A percentile compares a stretch with the other conserved stretches of the same genome.
Evolutionary conservation across 2,113 vertebrate genomes (phyloP).

Genomic region (Chaetops frenatus): DNA sequence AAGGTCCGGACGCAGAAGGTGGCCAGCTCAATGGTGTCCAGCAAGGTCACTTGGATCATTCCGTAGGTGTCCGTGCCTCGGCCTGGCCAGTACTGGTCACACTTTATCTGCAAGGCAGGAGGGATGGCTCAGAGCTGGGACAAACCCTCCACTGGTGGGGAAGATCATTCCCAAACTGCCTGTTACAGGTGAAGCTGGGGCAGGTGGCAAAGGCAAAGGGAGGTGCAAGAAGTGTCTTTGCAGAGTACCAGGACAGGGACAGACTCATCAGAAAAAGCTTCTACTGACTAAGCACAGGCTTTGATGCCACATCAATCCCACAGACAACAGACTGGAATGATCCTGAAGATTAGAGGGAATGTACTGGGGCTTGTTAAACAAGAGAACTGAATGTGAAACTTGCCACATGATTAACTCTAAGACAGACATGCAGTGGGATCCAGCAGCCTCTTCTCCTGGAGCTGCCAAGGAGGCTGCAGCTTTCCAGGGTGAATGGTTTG

Average conservation of each 20-base stretch:
- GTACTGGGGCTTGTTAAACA: conserved; percentile 4
- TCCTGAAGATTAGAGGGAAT: background rate
- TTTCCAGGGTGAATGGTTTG: background rate
- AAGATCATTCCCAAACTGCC: background rate
- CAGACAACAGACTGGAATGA: background rate
- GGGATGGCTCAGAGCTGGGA: background rate
- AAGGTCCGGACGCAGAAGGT: conserved; percentile 96
- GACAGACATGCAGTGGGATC: background rate
- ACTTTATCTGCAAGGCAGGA: conserved; percentile 82
- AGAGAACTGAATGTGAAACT: background rate
- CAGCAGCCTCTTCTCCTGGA: background rate
- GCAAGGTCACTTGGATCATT: conserved; percentile 93
- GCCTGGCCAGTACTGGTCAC: conserved; percentile 97
- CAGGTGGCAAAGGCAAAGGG: background rate
- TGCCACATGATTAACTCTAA: conserved; percentile 19
- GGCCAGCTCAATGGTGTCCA: conserved; percentile 95
- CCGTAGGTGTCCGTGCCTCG: conserved; percentile 93
- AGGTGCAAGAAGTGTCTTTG: background rate
- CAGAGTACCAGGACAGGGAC: background rate
- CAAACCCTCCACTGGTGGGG: background rate
- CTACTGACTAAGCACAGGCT: background rate
- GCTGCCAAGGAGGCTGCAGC: background rate
- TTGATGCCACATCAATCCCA: background rate
- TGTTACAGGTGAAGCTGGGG: background rate
- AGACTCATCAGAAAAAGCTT: background rate